Evolutionary conservation across 2,888 invertebrate species (phyloP), one percentile per base, ranked within the genome.

Genomic region (Cryptocheilus praepositus): DNA sequence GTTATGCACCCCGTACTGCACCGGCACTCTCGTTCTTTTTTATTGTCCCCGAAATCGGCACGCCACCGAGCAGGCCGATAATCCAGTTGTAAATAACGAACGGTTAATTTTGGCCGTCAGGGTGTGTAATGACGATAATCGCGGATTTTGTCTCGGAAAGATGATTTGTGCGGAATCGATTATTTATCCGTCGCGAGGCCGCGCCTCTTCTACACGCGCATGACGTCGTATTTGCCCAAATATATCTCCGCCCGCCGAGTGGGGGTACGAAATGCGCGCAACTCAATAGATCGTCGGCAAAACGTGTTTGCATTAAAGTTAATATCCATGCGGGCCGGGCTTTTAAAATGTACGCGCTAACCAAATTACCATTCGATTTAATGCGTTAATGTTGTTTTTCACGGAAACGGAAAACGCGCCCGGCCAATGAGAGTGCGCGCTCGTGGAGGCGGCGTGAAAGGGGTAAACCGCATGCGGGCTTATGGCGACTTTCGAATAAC

Each of bases 51-150:
- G 16, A 44, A 22, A 46, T 53, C 45, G 56, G 28, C 21, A 45
- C 54, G 60, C 56, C 66, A 18, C 22, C 65, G 44, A 45, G 45
- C 28, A 46, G 8, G 1, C 57, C 70, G 71, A 71, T 78, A 78
- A 78, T 76, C 73, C 73, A 59, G 54, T 75, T 68, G 69, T 73
- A 75, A 77, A 77, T 77, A 77, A 77, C 70, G 67, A 66, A 73
- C 70, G 72, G 68, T 77, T 77, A 73, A 77, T 77, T 70, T 65
- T 61, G 61, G 59, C 36, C 51, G 63, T 60, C 61, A 68, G 49
- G 43, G 60, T 51, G 70, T 16, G 58, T 77, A 77, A 77, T 74
- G 67, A 70, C 73, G 77, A 75, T 77, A 77, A 77, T 77, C 77
- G 65, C 58, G 72, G 74, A 73, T 77, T 77, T 68, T 65, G 61